These are phyloP conservation scores for Byasa hedistus DNA, from an alignment of 2,888 invertebrate species.

Conservation along the genomic window DNA sequence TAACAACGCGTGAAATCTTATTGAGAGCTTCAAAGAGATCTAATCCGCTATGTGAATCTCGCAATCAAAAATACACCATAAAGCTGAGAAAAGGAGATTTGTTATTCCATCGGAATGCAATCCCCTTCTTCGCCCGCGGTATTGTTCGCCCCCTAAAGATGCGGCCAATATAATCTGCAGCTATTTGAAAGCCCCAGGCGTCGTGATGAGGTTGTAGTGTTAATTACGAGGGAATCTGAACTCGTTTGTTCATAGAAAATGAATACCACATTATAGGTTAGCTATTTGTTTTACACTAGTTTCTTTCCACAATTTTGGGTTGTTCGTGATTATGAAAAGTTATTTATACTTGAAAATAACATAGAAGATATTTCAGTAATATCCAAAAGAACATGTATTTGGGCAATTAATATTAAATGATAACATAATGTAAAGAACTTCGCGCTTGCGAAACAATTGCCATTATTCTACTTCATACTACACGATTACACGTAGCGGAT, in stretches of 20 bases:
- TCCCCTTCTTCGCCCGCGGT: conserved; percentile 37
- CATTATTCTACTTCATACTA: too few relatives aligned
- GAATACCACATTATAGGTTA: not conserved
- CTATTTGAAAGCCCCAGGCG: conserved; percentile 39
- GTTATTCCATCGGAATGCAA: conserved; percentile 34
- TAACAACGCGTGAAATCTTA: conserved; percentile 77
- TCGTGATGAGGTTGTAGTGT: conserved; percentile 42
- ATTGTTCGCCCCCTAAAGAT: conserved; percentile 40
- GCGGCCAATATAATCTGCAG: conserved; percentile 45
- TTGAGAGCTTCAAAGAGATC: conserved; percentile 74
- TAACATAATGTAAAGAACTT: too few relatives aligned
- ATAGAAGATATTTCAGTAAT: too few relatives aligned
- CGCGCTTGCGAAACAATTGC: too few relatives aligned
- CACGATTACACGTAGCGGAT: too few relatives aligned
- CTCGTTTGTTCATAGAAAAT: conserved; percentile 29
- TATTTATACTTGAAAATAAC: too few relatives aligned
- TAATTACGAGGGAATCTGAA: conserved; percentile 40
- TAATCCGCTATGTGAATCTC: conserved; percentile 44
- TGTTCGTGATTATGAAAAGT: too few relatives aligned
- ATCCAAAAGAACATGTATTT: too few relatives aligned
- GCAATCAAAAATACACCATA: conserved; percentile 32
- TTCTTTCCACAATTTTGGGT: not conserved
- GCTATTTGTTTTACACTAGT: not conserved
- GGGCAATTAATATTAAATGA: too few relatives aligned
- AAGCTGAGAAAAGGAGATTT: conserved; percentile 29